Evolutionary conservation across 1,140 invertebrate species (phyloP), one percentile per base, ranked within the genome.

Genomic region (Drosophila pseudoobscura): DNA sequence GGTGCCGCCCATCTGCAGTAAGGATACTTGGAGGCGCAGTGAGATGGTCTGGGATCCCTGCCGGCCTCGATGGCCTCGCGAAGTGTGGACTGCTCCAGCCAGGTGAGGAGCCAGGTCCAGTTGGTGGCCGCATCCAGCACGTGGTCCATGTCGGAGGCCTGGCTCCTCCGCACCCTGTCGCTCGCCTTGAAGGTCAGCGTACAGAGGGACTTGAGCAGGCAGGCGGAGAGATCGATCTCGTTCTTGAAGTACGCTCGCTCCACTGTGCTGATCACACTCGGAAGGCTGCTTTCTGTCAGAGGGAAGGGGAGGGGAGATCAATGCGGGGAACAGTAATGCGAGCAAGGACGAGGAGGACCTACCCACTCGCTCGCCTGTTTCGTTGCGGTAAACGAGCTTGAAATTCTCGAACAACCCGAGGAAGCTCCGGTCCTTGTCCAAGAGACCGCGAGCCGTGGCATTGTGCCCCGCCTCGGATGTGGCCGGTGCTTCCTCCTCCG

Each of bases 341-440:
- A 8, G n/a, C 9, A 20, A 31, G 11, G 41, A 44, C 6, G 4
- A 0, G 26, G 26, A 9, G 35, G 35, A 49, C 82, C 59, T 47
- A 90, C 89, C 89, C 47, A 91, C 77, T 17, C 73, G 62, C 15
- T 65, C 63, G 20, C 89, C 89, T 6, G 75, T 84, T 11, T 58
- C 64, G 31, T 91, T 90, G 50, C 61, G 77, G 52, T 91, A 89
- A 5, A 91, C 55, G 1, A 91, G 56, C 51, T 89, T 90, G 11
- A 91, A 87, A 39, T 87, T 70, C 3, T 91, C 72, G 7, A 91
- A 64, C 2, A 88, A 45, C 41, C 52, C 55, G 3, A 70, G 31
- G 2, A 82, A 58, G 35, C 29, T 53, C 5, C 52, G 29, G 7
- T 79, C 52, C 3, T 73, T 63, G 1, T 79, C 68, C 13, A 57